phyloP scores from a whole-genome alignment of 2,888 invertebrate species.

The Troides oblongomaculatus region DNA sequence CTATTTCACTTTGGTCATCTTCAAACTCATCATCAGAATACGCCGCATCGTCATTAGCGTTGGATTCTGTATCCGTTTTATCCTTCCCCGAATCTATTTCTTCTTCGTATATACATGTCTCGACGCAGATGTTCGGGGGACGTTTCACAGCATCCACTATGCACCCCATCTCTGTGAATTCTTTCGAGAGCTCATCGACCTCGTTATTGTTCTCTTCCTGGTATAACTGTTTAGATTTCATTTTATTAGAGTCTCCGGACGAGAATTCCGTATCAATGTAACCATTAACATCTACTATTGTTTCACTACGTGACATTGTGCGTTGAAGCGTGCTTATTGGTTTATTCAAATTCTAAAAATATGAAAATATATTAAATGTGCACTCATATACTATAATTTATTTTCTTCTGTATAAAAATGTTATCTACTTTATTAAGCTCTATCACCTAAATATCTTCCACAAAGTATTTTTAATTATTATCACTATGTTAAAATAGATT shows the following conservation, averaged over 20 bases:
- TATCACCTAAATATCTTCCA: slow-evolving; percentile 1
- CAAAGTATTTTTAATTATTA: not conserved
- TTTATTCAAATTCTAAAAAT: slow-evolving; percentile 46
- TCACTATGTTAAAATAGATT: not conserved
- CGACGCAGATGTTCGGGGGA: slow-evolving; percentile 69
- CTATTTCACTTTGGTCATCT: slow-evolving; percentile 63
- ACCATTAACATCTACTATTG: slow-evolving; percentile 47
- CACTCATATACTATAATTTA: slow-evolving; percentile 10
- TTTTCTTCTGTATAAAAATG: slow-evolving; percentile 1
- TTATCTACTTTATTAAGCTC: slow-evolving; percentile 2
- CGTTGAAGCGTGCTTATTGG: slow-evolving; percentile 61
- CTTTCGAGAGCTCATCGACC: slow-evolving; percentile 66
- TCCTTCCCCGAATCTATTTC: slow-evolving; percentile 54
- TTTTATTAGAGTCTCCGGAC: slow-evolving; percentile 65
- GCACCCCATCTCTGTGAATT: slow-evolving; percentile 73
- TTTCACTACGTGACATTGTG: slow-evolving; percentile 61
- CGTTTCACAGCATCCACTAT: slow-evolving; percentile 66
- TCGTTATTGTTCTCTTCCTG: slow-evolving; percentile 76
- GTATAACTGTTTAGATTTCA: slow-evolving; percentile 57
- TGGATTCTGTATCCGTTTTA: slow-evolving; percentile 36
- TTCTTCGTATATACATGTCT: slow-evolving; percentile 61
- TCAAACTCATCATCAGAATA: slow-evolving; percentile 76
- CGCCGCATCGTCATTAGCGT: slow-evolving; percentile 49
- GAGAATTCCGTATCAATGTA: slow-evolving; percentile 60
- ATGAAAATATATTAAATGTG: slow-evolving; percentile 34